phyloP scores from a whole-genome alignment of 2,113 vertebrate genomes.

The Climacteris rufus region DNA sequence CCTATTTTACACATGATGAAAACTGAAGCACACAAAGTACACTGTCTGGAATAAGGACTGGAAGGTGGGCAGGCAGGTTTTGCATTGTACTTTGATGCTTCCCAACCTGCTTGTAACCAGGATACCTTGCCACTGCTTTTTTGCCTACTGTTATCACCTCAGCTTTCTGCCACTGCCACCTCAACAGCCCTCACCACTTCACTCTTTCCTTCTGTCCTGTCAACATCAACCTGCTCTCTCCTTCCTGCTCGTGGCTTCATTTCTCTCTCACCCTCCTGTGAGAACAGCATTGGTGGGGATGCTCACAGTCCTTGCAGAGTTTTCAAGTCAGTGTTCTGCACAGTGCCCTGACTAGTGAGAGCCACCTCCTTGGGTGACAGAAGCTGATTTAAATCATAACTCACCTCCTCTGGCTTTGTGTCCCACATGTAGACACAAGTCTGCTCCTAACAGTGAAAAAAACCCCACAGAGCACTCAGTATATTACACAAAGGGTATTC shows the following conservation, averaged over 20 bases:
- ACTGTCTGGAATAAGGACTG: background rate
- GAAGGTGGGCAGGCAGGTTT: background rate
- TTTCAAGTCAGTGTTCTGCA: background rate
- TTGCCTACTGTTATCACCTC: accelerated
- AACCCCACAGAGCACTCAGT: background rate
- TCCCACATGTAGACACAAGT: background rate
- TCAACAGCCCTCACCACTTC: background rate
- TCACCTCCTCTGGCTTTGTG: background rate
- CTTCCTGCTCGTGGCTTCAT: background rate
- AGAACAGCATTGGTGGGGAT: background rate
- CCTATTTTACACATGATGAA: background rate
- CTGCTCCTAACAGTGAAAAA: background rate
- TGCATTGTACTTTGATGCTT: background rate
- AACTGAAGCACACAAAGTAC: background rate
- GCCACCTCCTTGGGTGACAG: background rate
- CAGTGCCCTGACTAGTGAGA: background rate
- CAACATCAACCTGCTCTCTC: background rate
- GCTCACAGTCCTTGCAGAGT: background rate
- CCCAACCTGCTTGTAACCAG: background rate
- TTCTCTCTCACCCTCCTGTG: background rate
- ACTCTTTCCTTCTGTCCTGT: background rate
- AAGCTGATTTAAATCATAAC: background rate
- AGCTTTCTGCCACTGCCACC: background rate
- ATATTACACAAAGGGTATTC: background rate
- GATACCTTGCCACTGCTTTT: background rate